Percentiles rank a stretch among this genome's conserved stretches.
These are phyloP conservation scores for Poecile atricapillus DNA, from an alignment of 2,113 vertebrate genomes.

Conservation along the genomic window DNA sequence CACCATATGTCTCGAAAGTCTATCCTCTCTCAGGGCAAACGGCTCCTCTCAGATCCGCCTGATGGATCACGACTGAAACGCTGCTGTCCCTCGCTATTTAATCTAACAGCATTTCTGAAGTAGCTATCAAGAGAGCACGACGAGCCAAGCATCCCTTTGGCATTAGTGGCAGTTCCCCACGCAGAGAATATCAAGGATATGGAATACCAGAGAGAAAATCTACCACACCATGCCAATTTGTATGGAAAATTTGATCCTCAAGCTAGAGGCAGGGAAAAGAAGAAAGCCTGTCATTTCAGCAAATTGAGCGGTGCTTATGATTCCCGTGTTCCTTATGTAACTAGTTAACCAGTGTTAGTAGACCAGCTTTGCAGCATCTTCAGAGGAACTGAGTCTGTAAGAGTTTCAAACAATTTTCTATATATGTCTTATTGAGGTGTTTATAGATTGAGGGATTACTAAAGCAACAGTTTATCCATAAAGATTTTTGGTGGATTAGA, in stretches of 20 bases:
- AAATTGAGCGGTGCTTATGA: background rate
- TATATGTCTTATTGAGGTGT: background rate
- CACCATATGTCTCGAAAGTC: slow-evolving; percentile 68
- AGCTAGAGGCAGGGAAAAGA: slow-evolving; percentile 16
- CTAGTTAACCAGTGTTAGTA: background rate
- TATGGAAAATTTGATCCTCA: slow-evolving; percentile 39
- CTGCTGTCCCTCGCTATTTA: slow-evolving; percentile 46
- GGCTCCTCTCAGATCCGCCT: slow-evolving; percentile 56
- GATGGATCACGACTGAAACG: slow-evolving; percentile 33
- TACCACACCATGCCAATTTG: background rate
- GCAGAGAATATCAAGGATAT: background rate
- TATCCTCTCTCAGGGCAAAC: slow-evolving; percentile 67
- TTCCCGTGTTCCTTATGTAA: background rate
- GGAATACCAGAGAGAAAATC: slow-evolving; percentile 32
- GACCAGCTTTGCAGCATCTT: background rate
- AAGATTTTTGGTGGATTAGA: background rate
- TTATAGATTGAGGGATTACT: background rate
- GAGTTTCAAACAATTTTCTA: background rate
- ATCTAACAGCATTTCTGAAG: slow-evolving; percentile 40
- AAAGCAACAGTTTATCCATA: background rate
- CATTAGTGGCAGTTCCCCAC: background rate
- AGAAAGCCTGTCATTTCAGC: background rate
- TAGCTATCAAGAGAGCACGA: slow-evolving; percentile 6
- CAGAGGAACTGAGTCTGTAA: background rate
- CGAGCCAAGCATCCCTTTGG: slow-evolving; percentile 15